Conservation (phyloP, 1,140 invertebrate species). For the Lepidurus packardi region DNA sequence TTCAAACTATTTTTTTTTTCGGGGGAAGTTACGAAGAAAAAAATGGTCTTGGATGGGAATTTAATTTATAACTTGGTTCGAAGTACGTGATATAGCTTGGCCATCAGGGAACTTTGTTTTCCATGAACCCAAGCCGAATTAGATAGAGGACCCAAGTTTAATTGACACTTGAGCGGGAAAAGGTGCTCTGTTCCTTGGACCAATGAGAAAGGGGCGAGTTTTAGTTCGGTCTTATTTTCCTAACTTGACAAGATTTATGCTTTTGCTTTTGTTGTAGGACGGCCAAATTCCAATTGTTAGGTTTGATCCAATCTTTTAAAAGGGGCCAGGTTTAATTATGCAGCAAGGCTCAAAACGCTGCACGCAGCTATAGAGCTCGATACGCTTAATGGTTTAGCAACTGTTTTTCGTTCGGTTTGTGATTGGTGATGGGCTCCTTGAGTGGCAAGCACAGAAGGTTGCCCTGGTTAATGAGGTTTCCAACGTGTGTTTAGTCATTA, state of each 20-base stretch:
- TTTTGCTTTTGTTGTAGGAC: not conserved
- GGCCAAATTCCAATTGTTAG: constrained; percentile 15
- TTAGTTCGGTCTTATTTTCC: not conserved
- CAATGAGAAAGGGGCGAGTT: not conserved
- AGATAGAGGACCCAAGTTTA: not conserved
- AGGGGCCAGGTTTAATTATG: constrained; percentile 6
- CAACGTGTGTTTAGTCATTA: constrained; percentile 22
- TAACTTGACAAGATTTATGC: not conserved
- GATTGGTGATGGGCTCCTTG: constrained; percentile 20
- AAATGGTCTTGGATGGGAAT: not conserved
- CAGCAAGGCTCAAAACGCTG: not conserved
- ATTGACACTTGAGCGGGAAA: not conserved
- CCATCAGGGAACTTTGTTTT: too few relatives aligned
- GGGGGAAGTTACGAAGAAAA: not conserved
- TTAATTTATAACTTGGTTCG: not conserved
- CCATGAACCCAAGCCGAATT: too few relatives aligned
- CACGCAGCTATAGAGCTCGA: not conserved
- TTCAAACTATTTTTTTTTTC: not conserved
- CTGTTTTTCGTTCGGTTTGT: constrained; percentile 14
- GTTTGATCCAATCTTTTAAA: constrained; percentile 4
- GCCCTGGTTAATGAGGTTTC: constrained; percentile 11
- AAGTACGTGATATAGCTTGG: too few relatives aligned
- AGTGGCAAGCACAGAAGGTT: constrained; percentile 17
- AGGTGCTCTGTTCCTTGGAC: not conserved
- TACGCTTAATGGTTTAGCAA: constrained; percentile 15